Evolutionary conservation across 2,888 invertebrate species (phyloP), one percentile per base, ranked within the genome.

Genomic region (Xestia rhomboidea): DNA sequence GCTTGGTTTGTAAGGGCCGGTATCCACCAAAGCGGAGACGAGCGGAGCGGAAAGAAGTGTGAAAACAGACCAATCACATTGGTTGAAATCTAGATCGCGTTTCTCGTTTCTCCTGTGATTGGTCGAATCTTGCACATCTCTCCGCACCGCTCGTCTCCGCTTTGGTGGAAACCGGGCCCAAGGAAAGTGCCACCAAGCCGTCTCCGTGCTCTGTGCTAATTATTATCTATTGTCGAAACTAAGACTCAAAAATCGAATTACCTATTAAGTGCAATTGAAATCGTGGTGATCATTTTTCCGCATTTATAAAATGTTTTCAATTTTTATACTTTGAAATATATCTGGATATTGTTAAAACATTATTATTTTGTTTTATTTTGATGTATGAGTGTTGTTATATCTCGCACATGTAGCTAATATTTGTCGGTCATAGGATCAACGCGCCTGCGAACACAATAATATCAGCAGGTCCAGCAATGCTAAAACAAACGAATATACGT

Each of bases 201-300:
- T 18, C 18, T 60, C 60, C 60, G 3, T 30, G 60, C 8, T 60
- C 27, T 27, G 30, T 30, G 24, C n/a, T 38, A 46, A 21, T 30
- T 51, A 46, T 30, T 41, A 46, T 2, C 0, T 49, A 49, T 78
- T 15, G 27, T 38, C 24, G 44, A 34, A 77, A 24, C n/a, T 1
- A 34, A 30, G 18, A n/a, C 57, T 15, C 41, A 69, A 68, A 44
- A 62, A 60, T 54, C 8, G 6, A 62, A n/a, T 21, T 76, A n/a
- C n/a, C n/a, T n/a, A 46, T 49, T 84, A 81, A 86, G 69, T 77
- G 84, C 57, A 78, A 68, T 67, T 67, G 18, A 66, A 46, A 67
- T 67, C 38, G 11, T 68, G 68, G 10, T 54, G 73, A 68, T 63
- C 24, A 41, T 54, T 66, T 54, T 57, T 30, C 62, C 34, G 21